Evolutionary conservation across 2,888 invertebrate genomes (phyloP), one percentile per base, ranked within the genome.

Genomic region (Pogonocherus hispidulus): DNA sequence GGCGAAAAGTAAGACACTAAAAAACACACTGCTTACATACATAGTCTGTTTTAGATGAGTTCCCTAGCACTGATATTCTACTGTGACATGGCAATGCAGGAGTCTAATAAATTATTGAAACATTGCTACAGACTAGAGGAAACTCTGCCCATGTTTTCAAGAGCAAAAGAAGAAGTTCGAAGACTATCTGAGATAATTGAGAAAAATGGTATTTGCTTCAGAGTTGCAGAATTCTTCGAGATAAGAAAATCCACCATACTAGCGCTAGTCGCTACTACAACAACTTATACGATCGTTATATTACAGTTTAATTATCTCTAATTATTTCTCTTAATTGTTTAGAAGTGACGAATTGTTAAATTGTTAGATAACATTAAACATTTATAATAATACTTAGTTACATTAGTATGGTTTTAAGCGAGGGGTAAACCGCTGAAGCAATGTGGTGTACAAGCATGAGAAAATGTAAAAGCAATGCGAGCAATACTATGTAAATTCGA

Each of bases 181-280:
- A 35, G 16, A 16, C 18, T 54, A 18, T 16, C 9, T 11, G 1
- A 35, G 8, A 3, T 16, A 32, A 32, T 54, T 2, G 11, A 54
- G 18, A 19, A 9, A 32, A 16, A 18, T 32, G 16, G 9, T 18
- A 18, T 32, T 0, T 27, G 3, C 18, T 54, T 54, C 35, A 32
- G 16, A 14, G 52, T 32, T 54, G 52, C 52, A 1, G 52, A 16
- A 18, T 54, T 54, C 11, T 54, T 54, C 18, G 27, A 54, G 32
- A 35, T 54, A 54, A 54, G 18, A 11, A 27, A 32, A 1, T 32
- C 52, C 2, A 54, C 52, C 2, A 27, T 54, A 32, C 32, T 54
- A 1, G 14, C 35, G 9, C 2, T 54, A 8, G 2, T 35, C 9
- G 18, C 14, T 11, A 16, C 18, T 1, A 35, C 9, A 2, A 54